These are phyloP conservation scores for Thyatira batis DNA, from an alignment of 2,888 invertebrate genomes.

Conservation along the genomic window DNA sequence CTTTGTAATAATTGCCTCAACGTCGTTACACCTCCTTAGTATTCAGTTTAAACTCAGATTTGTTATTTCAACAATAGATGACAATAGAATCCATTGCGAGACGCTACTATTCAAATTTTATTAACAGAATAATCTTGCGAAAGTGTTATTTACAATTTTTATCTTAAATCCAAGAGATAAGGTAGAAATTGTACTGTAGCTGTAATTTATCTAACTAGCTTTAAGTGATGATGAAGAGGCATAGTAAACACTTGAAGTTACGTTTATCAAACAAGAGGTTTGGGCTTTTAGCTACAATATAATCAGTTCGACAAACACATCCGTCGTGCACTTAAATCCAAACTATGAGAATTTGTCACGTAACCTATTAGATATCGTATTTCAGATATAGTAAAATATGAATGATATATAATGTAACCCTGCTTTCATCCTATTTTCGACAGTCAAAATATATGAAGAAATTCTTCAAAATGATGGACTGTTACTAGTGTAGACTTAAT, in stretches of 20 bases:
- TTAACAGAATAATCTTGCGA: not conserved
- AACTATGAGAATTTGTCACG: conserved; percentile 32
- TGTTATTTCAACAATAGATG: not conserved
- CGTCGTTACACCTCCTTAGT: not conserved
- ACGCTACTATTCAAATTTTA: not conserved
- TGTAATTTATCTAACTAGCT: not conserved
- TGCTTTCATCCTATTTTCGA: no score
- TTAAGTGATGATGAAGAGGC: not conserved
- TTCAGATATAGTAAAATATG: conserved; percentile 3
- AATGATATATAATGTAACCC: no score
- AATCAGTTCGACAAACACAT: conserved; percentile 36
- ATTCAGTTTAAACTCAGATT: not conserved
- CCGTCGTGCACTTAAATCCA: conserved; percentile 31
- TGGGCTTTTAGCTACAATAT: conserved; percentile 33
- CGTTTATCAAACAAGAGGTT: conserved; percentile 21
- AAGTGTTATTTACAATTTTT: not conserved
- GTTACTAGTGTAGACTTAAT: no score
- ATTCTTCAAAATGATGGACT: no score
- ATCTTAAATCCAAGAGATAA: not conserved
- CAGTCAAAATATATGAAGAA: no score
- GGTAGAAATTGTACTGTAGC: not conserved
- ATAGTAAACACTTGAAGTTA: conserved; percentile 6
- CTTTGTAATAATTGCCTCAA: not conserved
- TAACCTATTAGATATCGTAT: conserved; percentile 36
- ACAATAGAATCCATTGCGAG: not conserved